These are phyloP conservation scores for Odontomachus brunneus DNA, from an alignment of 1,140 invertebrate species.

Conservation along the genomic window DNA sequence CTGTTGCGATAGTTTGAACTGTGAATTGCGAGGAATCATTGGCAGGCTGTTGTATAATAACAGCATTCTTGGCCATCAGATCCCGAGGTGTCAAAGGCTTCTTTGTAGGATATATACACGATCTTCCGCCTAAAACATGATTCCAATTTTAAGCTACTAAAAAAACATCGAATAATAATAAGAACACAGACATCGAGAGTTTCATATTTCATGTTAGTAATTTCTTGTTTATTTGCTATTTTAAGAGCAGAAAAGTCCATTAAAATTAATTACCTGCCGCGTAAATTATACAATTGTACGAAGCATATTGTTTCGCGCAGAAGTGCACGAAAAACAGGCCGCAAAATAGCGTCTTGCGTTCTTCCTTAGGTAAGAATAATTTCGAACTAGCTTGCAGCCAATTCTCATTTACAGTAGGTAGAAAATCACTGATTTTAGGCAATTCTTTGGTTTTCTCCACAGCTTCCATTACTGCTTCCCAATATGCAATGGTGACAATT, in stretches of 20 bases:
- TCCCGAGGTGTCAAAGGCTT: conserved; percentile 20
- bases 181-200: not conserved
- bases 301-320: conserved; percentile 11
- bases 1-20: not conserved
- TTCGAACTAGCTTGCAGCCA: conserved; percentile 11
- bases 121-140: conserved; percentile 32
- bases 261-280: conserved; percentile 43
- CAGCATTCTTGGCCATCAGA: conserved; percentile 27
- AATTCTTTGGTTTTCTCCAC: conserved; percentile 63
- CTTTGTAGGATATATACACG: conserved; percentile 37
- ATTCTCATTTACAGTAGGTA: conserved; percentile 46
- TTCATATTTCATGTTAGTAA: not conserved
- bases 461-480: conserved; percentile 85
- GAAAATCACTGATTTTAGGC: conserved; percentile 42
- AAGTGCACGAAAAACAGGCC: conserved; percentile 43
- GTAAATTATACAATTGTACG: conserved; percentile 27
- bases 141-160: not conserved
- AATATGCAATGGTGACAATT: conserved; percentile 89
- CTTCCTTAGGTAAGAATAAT: conserved; percentile 24
- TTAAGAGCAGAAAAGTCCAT: not conserved
- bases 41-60: conserved; percentile 33
- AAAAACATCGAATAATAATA: not conserved
- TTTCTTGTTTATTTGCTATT: not conserved
- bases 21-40: conserved; percentile 16
- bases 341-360: conserved; percentile 48